These are phyloP conservation scores for Lytechinus variegatus DNA, from an alignment of 35 echinoderm and acorn worm species.

Conservation along the genomic window DNA sequence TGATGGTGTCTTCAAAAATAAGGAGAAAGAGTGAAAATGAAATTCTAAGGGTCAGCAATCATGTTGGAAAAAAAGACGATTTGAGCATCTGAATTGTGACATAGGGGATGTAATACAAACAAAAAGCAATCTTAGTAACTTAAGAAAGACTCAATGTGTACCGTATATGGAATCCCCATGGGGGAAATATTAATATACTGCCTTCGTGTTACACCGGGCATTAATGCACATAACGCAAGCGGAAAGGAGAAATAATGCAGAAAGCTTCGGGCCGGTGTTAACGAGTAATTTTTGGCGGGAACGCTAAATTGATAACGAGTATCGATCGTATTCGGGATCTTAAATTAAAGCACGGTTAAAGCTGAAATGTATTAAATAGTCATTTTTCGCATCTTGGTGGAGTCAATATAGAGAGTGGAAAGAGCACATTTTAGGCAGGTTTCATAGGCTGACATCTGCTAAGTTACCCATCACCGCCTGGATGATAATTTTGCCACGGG, in stretches of 20 bases:
- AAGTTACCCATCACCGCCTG: neutral
- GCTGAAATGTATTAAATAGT: neutral
- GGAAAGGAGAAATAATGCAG: neutral
- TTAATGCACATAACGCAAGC: neutral
- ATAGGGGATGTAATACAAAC: neutral
- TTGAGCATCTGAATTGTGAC: neutral
- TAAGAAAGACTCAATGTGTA: neutral
- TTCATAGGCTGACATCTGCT: neutral
- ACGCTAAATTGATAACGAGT: constrained; percentile 20
- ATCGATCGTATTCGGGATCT: constrained; percentile 21
- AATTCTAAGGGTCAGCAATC: too few species aligned
- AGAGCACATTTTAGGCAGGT: neutral
- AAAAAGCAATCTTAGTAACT: neutral
- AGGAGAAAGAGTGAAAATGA: neutral
- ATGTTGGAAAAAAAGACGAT: neutral
- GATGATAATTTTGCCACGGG: neutral
- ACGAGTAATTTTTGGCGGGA: constrained; percentile 9
- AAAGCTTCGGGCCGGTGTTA: neutral
- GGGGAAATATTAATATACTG: neutral
- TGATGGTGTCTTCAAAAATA: neutral
- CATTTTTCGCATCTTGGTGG: neutral
- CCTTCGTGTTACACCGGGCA: neutral
- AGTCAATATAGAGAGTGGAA: neutral
- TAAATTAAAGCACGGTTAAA: neutral
- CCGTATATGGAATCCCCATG: constrained; percentile 21